A percentile compares a stretch with the other conserved stretches of the same genome.
These are phyloP conservation scores for Cephus pygmeus DNA, from an alignment of 2,888 invertebrate genomes.

Conservation along the genomic window DNA sequence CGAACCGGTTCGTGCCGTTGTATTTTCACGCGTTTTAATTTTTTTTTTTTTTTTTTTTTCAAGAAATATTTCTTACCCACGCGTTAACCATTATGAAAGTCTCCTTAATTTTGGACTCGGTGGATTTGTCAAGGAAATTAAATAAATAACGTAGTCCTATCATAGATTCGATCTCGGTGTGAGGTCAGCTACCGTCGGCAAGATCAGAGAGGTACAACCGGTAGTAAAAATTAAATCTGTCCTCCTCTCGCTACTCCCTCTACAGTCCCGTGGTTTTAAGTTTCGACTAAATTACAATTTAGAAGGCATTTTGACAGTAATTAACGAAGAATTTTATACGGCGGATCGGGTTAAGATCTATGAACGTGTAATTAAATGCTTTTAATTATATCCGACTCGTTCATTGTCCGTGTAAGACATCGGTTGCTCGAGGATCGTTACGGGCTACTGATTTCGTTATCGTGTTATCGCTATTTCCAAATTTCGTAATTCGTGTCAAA, in stretches of 20 bases:
- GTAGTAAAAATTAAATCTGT: conserved; percentile 26
- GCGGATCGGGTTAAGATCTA: conserved; percentile 36
- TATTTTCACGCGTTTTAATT: neutral
- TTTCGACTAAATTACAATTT: conserved; percentile 22
- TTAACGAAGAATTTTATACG: conserved; percentile 43
- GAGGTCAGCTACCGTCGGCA: conserved; percentile 22
- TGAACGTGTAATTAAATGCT: conserved; percentile 41
- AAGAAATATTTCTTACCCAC: neutral
- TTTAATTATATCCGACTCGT: conserved; percentile 39
- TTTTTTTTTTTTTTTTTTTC: neutral
- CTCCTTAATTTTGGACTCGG: neutral
- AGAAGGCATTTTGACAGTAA: conserved; percentile 24
- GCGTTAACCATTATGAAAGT: neutral
- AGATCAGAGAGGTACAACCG: conserved; percentile 18
- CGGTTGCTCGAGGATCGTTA: neutral
- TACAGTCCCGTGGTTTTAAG: conserved; percentile 4
- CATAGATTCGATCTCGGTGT: conserved; percentile 12
- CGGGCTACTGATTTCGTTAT: neutral
- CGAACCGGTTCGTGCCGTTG: neutral
- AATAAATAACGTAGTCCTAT: conserved; percentile 17
- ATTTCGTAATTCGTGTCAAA: neutral
- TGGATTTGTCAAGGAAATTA: conserved; percentile 20
- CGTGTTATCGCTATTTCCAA: conserved; percentile 6
- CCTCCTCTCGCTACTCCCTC: conserved; percentile 12
- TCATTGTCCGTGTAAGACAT: conserved; percentile 5